These are phyloP conservation scores for Lytechinus variegatus DNA, from an alignment of 35 echinoderm and acorn worm species.

Conservation along the genomic window DNA sequence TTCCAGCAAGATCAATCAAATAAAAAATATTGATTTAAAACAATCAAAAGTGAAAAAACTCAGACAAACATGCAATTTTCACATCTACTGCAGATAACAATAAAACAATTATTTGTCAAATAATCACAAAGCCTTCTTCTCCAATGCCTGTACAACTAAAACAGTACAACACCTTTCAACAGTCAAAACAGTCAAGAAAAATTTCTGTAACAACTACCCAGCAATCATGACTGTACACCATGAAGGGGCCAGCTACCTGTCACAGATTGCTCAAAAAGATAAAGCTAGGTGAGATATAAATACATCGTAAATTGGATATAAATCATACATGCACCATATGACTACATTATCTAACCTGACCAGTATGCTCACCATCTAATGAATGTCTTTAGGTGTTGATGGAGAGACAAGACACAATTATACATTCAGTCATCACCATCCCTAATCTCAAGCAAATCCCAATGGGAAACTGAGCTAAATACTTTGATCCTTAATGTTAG, in stretches of 20 bases:
- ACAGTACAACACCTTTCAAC: background rate
- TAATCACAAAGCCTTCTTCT: background rate
- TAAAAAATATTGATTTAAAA: too few species aligned
- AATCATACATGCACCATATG: background rate
- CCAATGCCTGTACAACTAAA: background rate
- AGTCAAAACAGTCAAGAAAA: too few species aligned
- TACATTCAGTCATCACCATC: background rate
- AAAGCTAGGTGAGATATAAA: background rate
- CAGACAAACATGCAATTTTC: background rate
- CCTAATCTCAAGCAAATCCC: background rate
- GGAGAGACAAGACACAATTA: slow-evolving; percentile 3
- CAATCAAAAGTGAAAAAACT: too few species aligned
- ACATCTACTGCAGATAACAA: background rate
- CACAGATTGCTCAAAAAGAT: too few species aligned
- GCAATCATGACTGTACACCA: background rate
- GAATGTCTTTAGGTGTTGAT: background rate
- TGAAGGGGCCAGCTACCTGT: background rate
- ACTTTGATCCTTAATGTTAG: background rate
- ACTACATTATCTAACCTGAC: background rate
- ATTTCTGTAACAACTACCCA: background rate
- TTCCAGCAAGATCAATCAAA: too few species aligned
- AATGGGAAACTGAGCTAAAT: background rate
- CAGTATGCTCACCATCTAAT: background rate
- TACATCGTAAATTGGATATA: background rate
- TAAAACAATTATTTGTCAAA: too few species aligned